Evolutionary conservation across 2,888 invertebrate species (phyloP).

Genomic region (Platycheirus rosarum): DNA sequence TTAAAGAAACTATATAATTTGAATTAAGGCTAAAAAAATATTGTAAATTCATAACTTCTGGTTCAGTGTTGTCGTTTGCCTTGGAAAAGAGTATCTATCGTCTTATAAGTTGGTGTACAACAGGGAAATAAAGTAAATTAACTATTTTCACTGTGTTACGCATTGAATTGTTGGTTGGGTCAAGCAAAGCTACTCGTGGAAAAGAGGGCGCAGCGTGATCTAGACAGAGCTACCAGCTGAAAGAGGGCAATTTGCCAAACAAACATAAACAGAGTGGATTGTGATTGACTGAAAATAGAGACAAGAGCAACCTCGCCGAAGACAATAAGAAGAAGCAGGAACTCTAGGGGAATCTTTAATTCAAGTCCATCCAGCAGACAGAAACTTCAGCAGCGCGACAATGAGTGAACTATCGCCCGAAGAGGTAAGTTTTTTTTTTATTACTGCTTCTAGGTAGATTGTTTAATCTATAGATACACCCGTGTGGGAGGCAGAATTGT

Average conservation of each 20-base stretch:
- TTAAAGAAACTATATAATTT: no score
- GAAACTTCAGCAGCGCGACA: conserved; percentile 48
- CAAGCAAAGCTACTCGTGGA: conserved; percentile 25
- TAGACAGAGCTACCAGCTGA: conserved; percentile 33
- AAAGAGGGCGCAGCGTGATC: conserved; percentile 26
- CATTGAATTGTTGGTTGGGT: conserved; percentile 51
- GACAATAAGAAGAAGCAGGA: background rate
- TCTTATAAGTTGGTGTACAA: conserved; percentile 13
- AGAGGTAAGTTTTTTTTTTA: conserved; percentile 87
- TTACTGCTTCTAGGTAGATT: background rate
- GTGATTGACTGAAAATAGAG: conserved; percentile 1
- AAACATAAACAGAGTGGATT: conserved; percentile 60
- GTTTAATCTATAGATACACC: conserved; percentile 24
- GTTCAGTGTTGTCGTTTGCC: conserved; percentile 10
- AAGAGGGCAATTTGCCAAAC: conserved; percentile 68
- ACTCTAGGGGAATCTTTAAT: conserved; percentile 11
- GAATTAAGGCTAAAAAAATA: no score
- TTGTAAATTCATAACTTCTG: no score
- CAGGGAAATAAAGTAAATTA: conserved; percentile 30
- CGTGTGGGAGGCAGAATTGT: conserved; percentile 1
- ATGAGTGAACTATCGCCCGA: conserved; percentile 95
- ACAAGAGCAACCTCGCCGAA: background rate
- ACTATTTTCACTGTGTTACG: conserved; percentile 67
- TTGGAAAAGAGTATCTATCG: conserved; percentile 20
- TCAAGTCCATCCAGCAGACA: conserved; percentile 33